Percentiles rank a stretch among this genome's conserved stretches.
These are phyloP conservation scores for Chymomyza amoena DNA, from an alignment of 2,888 invertebrate species.

Conservation along the genomic window DNA sequence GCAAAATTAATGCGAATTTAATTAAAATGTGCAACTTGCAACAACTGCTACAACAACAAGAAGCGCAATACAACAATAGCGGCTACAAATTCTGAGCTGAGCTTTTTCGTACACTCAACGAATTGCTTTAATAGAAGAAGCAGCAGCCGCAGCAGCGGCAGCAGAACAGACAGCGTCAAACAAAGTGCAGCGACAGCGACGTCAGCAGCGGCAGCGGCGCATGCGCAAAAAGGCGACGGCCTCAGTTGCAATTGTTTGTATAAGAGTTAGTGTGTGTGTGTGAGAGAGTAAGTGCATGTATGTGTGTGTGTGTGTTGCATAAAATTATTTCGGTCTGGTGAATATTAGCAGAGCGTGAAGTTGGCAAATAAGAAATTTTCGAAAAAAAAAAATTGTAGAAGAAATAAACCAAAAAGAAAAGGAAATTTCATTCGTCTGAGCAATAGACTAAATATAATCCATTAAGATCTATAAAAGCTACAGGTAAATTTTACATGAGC, in stretches of 20 bases:
- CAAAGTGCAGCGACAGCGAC: neutral
- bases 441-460: slow-evolving; percentile 37
- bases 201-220: slow-evolving; percentile 43
- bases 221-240: slow-evolving; percentile 49
- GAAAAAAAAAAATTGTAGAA: slow-evolving; percentile 45
- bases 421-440: slow-evolving; percentile 64
- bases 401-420: slow-evolving; percentile 21
- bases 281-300: slow-evolving; percentile 16
- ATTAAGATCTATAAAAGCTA: neutral
- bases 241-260: slow-evolving; percentile 21
- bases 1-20: slow-evolving; percentile 70
- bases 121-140: slow-evolving; percentile 23
- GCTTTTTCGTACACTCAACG: slow-evolving; percentile 52
- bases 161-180: slow-evolving; percentile 30
- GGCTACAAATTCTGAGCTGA: slow-evolving; percentile 58
- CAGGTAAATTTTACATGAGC: neutral
- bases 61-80: slow-evolving; percentile 21
- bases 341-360: slow-evolving; percentile 79
- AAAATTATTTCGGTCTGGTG: slow-evolving; percentile 79
- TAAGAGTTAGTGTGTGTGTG: slow-evolving; percentile 29
- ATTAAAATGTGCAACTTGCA: slow-evolving; percentile 72
- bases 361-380: slow-evolving; percentile 77
- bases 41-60: slow-evolving; percentile 37
- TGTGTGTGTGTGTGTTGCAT: slow-evolving; percentile 78
- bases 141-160: slow-evolving; percentile 18